Evolutionary conservation across 37 sponge, comb jelly and placozoan species (phyloP).

Genomic region (Beroe ovata): DNA sequence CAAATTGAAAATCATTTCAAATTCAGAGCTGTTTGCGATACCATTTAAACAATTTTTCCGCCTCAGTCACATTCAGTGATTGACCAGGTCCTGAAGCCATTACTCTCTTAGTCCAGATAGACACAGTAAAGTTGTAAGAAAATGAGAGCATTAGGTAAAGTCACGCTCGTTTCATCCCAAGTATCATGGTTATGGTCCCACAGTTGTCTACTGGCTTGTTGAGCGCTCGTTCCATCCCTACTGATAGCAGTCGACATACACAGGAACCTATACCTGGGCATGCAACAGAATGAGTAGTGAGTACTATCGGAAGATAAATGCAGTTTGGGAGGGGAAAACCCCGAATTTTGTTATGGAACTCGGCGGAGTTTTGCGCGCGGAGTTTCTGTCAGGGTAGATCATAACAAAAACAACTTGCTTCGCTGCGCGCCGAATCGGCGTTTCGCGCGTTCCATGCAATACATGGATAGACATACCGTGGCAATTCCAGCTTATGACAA

Average conservation of each 20-base stretch:
- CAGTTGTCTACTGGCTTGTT: constrained; percentile 41
- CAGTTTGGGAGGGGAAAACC: no score
- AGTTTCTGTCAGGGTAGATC: constrained; percentile 9
- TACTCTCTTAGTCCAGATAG: constrained; percentile 31
- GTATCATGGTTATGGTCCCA: constrained; percentile 34
- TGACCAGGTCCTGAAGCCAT: no score
- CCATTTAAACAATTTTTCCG: no score
- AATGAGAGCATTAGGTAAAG: background rate
- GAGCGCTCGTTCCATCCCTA: constrained; percentile 42
- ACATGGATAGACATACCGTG: background rate
- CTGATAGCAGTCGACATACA: constrained; percentile 10
- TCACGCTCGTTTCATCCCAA: constrained; percentile 53
- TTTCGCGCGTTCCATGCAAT: constrained; percentile 26
- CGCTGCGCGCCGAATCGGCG: background rate
- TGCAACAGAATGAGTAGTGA: background rate
- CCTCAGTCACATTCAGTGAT: no score
- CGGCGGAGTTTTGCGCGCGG: constrained; percentile 2
- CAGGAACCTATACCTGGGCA: constrained; percentile 41
- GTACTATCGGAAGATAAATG: no score
- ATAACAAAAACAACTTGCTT: background rate
- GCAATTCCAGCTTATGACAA: constrained; percentile 9
- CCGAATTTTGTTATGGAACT: background rate
- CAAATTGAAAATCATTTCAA: no score
- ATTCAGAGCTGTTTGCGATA: no score
- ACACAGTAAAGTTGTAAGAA: constrained; percentile 48